Percentiles rank a stretch among this genome's conserved stretches.
phyloP scores from a whole-genome alignment of 2,888 invertebrate genomes.

The Drosophila aldrichi region DNA sequence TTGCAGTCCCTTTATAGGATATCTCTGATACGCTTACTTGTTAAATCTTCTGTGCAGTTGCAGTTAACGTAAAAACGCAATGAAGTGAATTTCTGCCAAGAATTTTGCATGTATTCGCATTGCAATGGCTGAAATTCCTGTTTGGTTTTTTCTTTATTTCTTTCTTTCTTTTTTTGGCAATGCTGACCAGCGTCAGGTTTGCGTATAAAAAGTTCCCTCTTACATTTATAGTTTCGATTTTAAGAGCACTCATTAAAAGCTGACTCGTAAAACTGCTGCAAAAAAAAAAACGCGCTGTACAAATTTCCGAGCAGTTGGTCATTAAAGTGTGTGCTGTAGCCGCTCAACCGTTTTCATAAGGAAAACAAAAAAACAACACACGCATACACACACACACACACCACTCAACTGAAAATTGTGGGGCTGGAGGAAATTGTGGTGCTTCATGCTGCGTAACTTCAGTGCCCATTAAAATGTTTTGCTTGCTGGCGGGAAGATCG shows the following conservation, averaged over 20 bases:
- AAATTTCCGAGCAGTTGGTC: conserved; percentile 46
- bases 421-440: conserved; percentile 20
- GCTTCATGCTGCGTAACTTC: conserved; percentile 3
- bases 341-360: conserved; percentile 18
- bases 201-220: conserved; percentile 28
- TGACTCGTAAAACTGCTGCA: conserved; percentile 40
- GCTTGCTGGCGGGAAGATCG: conserved; percentile 1
- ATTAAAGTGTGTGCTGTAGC: conserved; percentile 32
- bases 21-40: neutral
- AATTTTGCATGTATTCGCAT: conserved; percentile 26
- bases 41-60: neutral
- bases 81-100: conserved; percentile 14
- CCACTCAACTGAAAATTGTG: conserved; percentile 23
- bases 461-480: conserved; percentile 28
- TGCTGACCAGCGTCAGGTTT: conserved; percentile 28
- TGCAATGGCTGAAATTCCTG: conserved; percentile 30
- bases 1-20: neutral
- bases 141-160: neutral
- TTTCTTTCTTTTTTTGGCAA: conserved; percentile 15
- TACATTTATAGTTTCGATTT: conserved; percentile 49
- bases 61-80: conserved; percentile 20
- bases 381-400: neutral
- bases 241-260: conserved; percentile 53
- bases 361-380: neutral
- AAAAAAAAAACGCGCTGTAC: conserved; percentile 28